These are phyloP conservation scores for Brachionus asplanchnoidis DNA, from an alignment of 1,140 invertebrate species.

Conservation along the genomic window DNA sequence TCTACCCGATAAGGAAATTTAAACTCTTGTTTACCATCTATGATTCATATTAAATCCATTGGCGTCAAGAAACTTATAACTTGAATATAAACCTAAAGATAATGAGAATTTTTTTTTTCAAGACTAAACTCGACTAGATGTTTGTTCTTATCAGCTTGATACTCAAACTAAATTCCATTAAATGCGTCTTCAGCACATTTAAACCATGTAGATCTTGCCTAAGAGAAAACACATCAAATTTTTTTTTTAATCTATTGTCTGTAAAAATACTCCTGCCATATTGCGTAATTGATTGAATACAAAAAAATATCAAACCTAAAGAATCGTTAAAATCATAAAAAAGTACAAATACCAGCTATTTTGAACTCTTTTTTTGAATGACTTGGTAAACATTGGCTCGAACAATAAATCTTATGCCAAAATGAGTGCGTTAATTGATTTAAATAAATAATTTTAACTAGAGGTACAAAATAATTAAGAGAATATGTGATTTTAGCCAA, in stretches of 20 bases:
- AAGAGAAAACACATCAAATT: background rate
- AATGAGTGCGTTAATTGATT: background rate
- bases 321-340: background rate
- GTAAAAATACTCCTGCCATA: background rate
- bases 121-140: background rate
- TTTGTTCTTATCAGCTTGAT: background rate
- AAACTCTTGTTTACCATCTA: background rate
- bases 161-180: background rate
- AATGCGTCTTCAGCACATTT: conserved; percentile 23
- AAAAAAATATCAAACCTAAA: background rate
- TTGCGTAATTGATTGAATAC: background rate
- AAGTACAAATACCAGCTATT: background rate
- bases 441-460: background rate
- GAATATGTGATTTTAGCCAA: background rate
- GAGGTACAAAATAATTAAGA: background rate
- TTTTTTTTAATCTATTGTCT: background rate
- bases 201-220: background rate
- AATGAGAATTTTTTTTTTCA: background rate
- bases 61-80: background rate
- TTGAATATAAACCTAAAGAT: background rate
- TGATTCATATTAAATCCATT: background rate
- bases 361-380: background rate
- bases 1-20: background rate
- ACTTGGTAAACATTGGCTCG: background rate
- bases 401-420: conserved; percentile 14